Evolutionary conservation across 1,140 invertebrate species (phyloP).

Genomic region (Drosophila mauritiana): DNA sequence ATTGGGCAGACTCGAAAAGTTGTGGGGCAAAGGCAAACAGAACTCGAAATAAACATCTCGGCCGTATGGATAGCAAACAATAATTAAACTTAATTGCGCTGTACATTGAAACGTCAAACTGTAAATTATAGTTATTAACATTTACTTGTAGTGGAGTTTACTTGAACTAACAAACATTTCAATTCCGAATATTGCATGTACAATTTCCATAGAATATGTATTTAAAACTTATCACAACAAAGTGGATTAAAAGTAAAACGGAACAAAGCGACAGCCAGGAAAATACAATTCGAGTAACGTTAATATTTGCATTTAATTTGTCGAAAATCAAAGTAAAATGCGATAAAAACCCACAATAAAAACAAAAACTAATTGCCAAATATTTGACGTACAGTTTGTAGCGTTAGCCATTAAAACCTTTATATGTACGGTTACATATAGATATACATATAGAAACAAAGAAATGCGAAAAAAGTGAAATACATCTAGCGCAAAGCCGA

Average conservation of each 20-base stretch:
- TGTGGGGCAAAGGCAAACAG: constrained; percentile 20
- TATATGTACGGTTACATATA: constrained; percentile 39
- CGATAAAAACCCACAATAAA: constrained; percentile 53
- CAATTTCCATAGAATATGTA: constrained; percentile 51
- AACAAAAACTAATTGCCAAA: constrained; percentile 79
- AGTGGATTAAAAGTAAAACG: constrained; percentile 42
- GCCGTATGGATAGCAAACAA: constrained; percentile 60
- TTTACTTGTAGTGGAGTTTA: constrained; percentile 50
- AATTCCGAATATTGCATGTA: constrained; percentile 68
- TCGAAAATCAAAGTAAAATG: constrained; percentile 57
- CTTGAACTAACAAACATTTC: constrained; percentile 35
- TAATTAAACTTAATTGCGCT: constrained; percentile 78
- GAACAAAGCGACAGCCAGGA: constrained; percentile 37
- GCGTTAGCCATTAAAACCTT: constrained; percentile 48
- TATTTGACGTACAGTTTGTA: constrained; percentile 73
- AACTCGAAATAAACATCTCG: constrained; percentile 39
- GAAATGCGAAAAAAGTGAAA: constrained; percentile 32
- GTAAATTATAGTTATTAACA: constrained; percentile 60
- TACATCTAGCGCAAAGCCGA: constrained; percentile 46
- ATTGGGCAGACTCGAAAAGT: constrained; percentile 55
- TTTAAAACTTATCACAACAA: constrained; percentile 28
- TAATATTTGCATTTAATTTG: constrained; percentile 80
- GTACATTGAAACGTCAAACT: constrained; percentile 65
- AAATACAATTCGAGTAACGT: constrained; percentile 42
- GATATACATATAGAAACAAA: constrained; percentile 31